Evolutionary conservation across 2,113 vertebrate species (phyloP), one percentile per base, ranked within the genome.

Genomic region (Motacilla tschutschensis): DNA sequence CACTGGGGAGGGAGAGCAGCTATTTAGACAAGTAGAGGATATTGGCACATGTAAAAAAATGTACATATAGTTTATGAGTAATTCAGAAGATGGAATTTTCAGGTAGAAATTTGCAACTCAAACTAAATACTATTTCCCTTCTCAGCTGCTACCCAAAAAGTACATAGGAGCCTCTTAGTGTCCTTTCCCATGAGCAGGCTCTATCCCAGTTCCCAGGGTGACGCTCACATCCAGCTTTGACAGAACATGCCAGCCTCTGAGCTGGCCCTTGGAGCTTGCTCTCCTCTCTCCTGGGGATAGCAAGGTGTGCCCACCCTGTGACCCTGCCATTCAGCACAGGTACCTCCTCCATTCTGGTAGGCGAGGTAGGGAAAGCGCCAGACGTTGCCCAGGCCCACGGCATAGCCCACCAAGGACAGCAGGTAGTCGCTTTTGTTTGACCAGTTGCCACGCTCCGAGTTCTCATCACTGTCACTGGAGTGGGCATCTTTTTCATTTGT

Each of bases 291-390:
- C 20, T 17, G 12, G 9, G 60, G 33, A 21, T 0, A 62, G 28
- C 35, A 29, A 17, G 10, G 4, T 3, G 15, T 9, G 53, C 60
- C 73, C 47, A 17, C 82, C 35, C 85, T 5, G 26, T 17, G 0
- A 22, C 64, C 47, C 9, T 12, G 43, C 55, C 67, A 11, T 14
- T 40, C 71, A 65, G 14, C 17, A 73, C 54, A 82, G 67, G 75
- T 95, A 99, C 99, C 99, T 93, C 99, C 99, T 57, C 99, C 99
- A 4, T 99, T 98, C 95, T 97, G 98, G 95, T 99, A 99, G 47
- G 98, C 97, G 88, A 99, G 95, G 85, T 99, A 99, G 5, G 99
- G 99, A 89, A 99, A 99, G 58, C 99, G 96, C 99, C 99, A 99
- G 46, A 99, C 98, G 24, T 99, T 99, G 59, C 99, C 99, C 58